These are phyloP conservation scores for Palaemon carinicauda DNA, from an alignment of 1,140 invertebrate genomes.

Conservation along the genomic window DNA sequence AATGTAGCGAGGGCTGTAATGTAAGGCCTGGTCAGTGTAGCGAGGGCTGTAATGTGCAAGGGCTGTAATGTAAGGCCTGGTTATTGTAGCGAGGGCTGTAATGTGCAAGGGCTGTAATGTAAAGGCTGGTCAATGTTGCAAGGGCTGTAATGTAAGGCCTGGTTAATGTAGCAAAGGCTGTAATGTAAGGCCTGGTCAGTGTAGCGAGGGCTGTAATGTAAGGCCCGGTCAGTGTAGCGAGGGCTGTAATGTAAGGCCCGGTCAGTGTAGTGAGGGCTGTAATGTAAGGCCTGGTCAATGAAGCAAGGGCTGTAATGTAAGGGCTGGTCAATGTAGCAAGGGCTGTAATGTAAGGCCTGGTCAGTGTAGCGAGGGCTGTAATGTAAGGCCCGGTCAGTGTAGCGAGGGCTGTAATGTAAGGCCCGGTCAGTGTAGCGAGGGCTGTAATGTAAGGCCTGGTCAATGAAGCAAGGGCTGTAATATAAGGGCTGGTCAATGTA, in stretches of 20 bases:
- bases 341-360: no score
- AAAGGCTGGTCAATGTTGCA: constrained; percentile 84
- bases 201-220: constrained; percentile 85
- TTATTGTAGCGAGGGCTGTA: constrained; percentile 88
- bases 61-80: no score
- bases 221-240: constrained; percentile 82
- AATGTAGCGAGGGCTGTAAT: constrained; percentile 84
- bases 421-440: constrained; percentile 85
- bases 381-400: constrained; percentile 83
- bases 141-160: no score
- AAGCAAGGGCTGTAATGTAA: no score
- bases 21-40: constrained; percentile 83
- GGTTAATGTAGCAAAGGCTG: constrained; percentile 86
- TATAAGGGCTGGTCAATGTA: constrained; percentile 85
- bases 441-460: no score
- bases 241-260: no score
- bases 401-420: no score
- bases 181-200: constrained; percentile 83
- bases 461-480: constrained; percentile 86
- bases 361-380: constrained; percentile 88
- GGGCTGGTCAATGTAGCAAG: constrained; percentile 84
- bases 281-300: constrained; percentile 81
- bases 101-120: no score
- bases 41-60: no score
- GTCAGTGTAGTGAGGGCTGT: constrained; percentile 86